A percentile compares a stretch with the other conserved stretches of the same genome.
These are phyloP conservation scores for Trachelus tabidus DNA, from an alignment of 2,888 invertebrate genomes.

Conservation along the genomic window DNA sequence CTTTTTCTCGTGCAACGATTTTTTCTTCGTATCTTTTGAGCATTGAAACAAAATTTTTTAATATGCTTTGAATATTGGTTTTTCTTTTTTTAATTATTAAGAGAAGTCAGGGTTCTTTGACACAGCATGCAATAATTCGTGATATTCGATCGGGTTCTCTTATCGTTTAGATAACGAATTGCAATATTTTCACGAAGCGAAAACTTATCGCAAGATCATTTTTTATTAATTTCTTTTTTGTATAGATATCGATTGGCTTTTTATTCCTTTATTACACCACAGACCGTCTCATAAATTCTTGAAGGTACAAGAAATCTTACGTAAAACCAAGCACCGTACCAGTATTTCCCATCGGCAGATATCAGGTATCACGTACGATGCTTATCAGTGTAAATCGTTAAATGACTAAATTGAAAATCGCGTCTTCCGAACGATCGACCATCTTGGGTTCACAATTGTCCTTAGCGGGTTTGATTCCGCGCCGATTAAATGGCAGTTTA, in stretches of 20 bases:
- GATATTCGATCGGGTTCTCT: too few relatives aligned
- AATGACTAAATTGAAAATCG: not conserved
- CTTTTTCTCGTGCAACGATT: conserved; percentile 5
- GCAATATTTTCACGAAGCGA: too few relatives aligned
- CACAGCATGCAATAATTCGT: too few relatives aligned
- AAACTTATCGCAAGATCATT: too few relatives aligned
- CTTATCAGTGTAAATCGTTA: not conserved
- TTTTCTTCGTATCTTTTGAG: conserved; percentile 9
- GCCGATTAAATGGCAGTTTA: too few relatives aligned
- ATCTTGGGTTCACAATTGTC: not conserved
- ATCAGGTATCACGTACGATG: not conserved
- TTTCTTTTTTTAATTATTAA: conserved; percentile 13
- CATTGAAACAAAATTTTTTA: not conserved
- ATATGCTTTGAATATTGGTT: not conserved
- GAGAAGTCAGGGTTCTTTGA: conserved; percentile 10
- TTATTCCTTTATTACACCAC: not conserved
- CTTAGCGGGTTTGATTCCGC: too few relatives aligned
- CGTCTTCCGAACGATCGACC: not conserved
- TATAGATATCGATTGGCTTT: not conserved
- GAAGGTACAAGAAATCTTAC: not conserved
- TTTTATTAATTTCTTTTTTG: not conserved
- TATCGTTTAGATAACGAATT: too few relatives aligned
- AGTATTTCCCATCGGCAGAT: not conserved
- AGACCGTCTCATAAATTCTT: too few relatives aligned
- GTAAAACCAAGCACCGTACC: not conserved